Percentiles rank a stretch among this genome's conserved stretches.
Evolutionary conservation across 2,797 vertebrate genomes (phyloP).

Genomic region (Chaunax sp.): DNA sequence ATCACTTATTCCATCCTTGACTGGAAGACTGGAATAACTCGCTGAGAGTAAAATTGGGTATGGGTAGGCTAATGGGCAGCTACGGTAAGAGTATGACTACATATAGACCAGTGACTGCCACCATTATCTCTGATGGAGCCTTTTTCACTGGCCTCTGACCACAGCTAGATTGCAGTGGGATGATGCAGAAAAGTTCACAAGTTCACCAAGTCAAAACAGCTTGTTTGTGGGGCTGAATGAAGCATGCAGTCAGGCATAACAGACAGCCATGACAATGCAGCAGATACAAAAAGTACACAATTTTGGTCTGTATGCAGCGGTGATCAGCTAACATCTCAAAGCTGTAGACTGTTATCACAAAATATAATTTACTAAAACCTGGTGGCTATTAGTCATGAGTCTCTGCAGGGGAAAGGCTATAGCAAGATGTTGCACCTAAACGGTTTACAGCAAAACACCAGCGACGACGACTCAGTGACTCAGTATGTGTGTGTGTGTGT

Average conservation of each 20-base stretch:
- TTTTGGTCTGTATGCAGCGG: slow-evolving; percentile 39
- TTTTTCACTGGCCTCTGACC: slow-evolving; percentile 28
- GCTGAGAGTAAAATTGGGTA: too few relatives aligned
- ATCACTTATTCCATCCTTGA: slow-evolving; percentile 24
- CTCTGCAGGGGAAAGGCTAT: slow-evolving; percentile 58
- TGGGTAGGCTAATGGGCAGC: neutral
- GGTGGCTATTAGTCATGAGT: slow-evolving; percentile 61
- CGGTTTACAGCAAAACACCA: slow-evolving; percentile 53
- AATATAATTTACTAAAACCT: slow-evolving; percentile 73
- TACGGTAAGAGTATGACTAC: slow-evolving; percentile 41
- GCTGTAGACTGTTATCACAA: slow-evolving; percentile 56
- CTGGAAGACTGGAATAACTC: slow-evolving; percentile 9
- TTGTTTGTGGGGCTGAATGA: slow-evolving; percentile 35
- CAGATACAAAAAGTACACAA: slow-evolving; percentile 20
- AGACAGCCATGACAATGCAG: slow-evolving; percentile 15
- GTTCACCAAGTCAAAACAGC: slow-evolving; percentile 32
- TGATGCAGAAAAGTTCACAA: slow-evolving; percentile 24
- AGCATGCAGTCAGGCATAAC: slow-evolving; percentile 20
- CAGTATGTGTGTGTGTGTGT: slow-evolving; percentile 18
- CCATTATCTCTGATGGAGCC: slow-evolving; percentile 40
- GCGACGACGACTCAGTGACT: slow-evolving; percentile 4
- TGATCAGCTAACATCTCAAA: slow-evolving; percentile 58
- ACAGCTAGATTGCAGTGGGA: slow-evolving; percentile 11
- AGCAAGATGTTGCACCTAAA: slow-evolving; percentile 65
- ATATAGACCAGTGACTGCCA: slow-evolving; percentile 33